Evolutionary conservation across 2,113 vertebrate genomes (phyloP).

Genomic region (Dromaius novaehollandiae): DNA sequence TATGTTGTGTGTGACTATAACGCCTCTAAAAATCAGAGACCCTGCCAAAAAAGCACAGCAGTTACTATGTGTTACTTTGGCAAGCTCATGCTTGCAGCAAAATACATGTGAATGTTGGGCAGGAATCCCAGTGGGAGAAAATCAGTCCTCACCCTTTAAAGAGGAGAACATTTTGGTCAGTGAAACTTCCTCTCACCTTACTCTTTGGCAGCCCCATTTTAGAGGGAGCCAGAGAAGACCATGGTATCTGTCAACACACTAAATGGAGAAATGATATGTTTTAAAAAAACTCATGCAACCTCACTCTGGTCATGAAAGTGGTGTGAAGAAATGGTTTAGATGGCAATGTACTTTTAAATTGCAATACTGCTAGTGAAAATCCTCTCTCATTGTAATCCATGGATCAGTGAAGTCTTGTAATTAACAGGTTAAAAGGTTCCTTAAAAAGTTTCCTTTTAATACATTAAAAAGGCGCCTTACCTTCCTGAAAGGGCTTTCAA

Average conservation of each 20-base stretch:
- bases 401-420: background rate
- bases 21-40: background rate
- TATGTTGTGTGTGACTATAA: background rate
- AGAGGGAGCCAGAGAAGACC: background rate
- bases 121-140: background rate
- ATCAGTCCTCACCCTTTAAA: accelerated
- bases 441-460: too few relatives aligned
- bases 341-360: background rate
- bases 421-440: background rate
- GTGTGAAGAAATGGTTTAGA: background rate
- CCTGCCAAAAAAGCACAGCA: background rate
- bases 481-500: background rate
- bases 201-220: background rate
- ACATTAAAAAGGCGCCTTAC: background rate
- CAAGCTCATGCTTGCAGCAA: background rate
- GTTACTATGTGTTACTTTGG: background rate
- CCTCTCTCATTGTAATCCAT: background rate
- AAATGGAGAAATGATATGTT: background rate
- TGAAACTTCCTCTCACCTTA: background rate
- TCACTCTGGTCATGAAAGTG: background rate
- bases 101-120: background rate
- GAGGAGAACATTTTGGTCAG: background rate
- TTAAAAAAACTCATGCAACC: background rate
- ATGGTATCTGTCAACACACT: background rate
- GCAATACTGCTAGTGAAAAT: background rate